A percentile compares a stretch with the other conserved stretches of the same genome.
Evolutionary conservation across 2,113 vertebrate genomes (phyloP).

Genomic region (Sinosuthora webbiana): DNA sequence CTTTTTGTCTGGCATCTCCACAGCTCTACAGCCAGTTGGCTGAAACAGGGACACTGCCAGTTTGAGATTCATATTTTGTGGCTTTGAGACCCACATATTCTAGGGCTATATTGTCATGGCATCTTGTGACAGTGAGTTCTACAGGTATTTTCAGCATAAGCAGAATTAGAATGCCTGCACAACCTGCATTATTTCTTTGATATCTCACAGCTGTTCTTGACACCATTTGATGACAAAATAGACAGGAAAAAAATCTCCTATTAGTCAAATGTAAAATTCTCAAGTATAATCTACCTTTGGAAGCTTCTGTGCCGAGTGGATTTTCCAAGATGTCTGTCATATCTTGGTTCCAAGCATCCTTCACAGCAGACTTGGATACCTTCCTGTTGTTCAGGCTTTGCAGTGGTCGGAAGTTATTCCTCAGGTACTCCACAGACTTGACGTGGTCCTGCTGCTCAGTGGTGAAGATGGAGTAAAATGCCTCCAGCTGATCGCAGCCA

Average conservation of each 20-base stretch:
- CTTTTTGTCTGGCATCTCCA: not conserved
- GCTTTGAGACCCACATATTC: not conserved
- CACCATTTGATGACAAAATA: not conserved
- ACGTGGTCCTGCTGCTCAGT: slow-evolving; percentile 98
- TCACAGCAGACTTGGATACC: slow-evolving; percentile 90
- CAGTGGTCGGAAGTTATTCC: slow-evolving; percentile 93
- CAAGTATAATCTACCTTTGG: slow-evolving; percentile 83
- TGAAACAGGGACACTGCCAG: not conserved
- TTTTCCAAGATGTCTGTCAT: slow-evolving; percentile 81
- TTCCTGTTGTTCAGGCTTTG: slow-evolving; percentile 86
- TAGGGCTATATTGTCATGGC: not conserved
- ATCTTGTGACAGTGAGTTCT: not conserved
- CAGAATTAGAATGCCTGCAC: not conserved
- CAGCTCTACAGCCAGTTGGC: not conserved
- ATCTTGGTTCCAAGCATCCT: slow-evolving; percentile 90
- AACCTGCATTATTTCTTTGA: not conserved
- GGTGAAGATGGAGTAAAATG: slow-evolving; percentile 98
- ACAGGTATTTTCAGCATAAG: not conserved
- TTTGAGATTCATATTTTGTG: not conserved
- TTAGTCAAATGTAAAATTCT: not conserved
- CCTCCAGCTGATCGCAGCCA: slow-evolving; percentile 82
- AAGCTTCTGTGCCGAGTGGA: slow-evolving; percentile 87
- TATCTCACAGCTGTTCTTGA: not conserved
- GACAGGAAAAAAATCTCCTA: not conserved
- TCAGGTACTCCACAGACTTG: slow-evolving; percentile 95